These are phyloP conservation scores for Erpobdella octoculata DNA, from an alignment of 2,888 invertebrate species.

Conservation along the genomic window DNA sequence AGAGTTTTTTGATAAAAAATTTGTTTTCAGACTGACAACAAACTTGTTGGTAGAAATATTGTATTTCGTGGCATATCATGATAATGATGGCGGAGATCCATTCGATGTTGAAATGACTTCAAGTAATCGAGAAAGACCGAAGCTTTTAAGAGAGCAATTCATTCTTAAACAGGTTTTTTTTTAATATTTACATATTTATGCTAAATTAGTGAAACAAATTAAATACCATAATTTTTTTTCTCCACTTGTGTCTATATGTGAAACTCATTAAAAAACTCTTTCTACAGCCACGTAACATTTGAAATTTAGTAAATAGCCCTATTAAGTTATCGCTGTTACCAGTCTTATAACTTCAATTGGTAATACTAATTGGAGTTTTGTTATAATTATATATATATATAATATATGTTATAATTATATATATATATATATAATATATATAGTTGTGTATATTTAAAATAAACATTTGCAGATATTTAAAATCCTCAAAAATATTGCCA, in stretches of 20 bases:
- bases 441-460: not conserved
- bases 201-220: not conserved
- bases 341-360: no score
- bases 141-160: constrained; percentile 88
- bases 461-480: constrained; percentile 50
- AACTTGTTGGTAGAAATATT: constrained; percentile 74
- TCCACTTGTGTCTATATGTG: no score
- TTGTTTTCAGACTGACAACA: constrained; percentile 57
- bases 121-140: constrained; percentile 88
- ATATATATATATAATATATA: no score
- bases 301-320: no score
- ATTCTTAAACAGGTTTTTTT: constrained; percentile 74
- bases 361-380: no score
- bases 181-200: not conserved
- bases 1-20: not conserved
- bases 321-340: no score
- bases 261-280: no score
- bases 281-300: no score
- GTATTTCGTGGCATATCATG: constrained; percentile 89
- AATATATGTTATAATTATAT: no score
- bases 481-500: constrained; percentile 53
- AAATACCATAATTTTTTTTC: no score
- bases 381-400: no score
- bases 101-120: constrained; percentile 74
- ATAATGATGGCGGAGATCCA: constrained; percentile 88